These are phyloP conservation scores for Orientallactaga sibirica DNA, from an alignment of 2,797 vertebrate genomes.

Conservation along the genomic window DNA sequence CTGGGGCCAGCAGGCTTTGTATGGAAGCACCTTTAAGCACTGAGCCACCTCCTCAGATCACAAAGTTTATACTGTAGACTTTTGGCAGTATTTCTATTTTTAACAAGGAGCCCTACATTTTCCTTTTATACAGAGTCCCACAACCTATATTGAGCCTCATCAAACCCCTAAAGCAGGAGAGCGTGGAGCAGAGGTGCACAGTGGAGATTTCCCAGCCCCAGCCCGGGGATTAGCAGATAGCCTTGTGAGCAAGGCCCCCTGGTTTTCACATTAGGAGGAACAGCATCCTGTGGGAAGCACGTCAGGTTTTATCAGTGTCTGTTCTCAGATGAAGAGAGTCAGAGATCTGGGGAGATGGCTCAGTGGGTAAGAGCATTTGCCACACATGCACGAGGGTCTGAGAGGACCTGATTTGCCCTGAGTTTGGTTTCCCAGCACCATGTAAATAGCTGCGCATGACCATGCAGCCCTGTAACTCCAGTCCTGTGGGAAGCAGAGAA, in stretches of 20 bases:
- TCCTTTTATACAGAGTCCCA: background rate
- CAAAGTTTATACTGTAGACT: background rate
- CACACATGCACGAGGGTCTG: too few relatives aligned
- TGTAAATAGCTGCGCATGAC: too few relatives aligned
- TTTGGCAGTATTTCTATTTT: background rate
- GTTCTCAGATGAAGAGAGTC: too few relatives aligned
- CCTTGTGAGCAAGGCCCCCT: background rate
- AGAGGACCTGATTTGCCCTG: too few relatives aligned
- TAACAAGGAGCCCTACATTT: background rate
- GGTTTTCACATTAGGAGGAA: background rate
- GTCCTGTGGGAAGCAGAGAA: too few relatives aligned
- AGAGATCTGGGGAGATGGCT: too few relatives aligned
- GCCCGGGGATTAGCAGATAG: too few relatives aligned
- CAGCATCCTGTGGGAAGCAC: background rate
- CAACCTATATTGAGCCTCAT: background rate
- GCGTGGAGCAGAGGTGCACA: background rate
- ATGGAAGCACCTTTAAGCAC: background rate
- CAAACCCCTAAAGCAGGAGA: background rate
- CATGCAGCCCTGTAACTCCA: too few relatives aligned
- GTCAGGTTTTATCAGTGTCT: background rate
- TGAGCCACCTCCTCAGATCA: too few relatives aligned
- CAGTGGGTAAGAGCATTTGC: too few relatives aligned
- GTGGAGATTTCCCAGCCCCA: background rate
- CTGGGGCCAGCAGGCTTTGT: too few relatives aligned
- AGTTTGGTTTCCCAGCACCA: too few relatives aligned